Base-by-base conservation (phyloP, 1,140 invertebrate genomes). In the Drosophila neocordata region DNA sequence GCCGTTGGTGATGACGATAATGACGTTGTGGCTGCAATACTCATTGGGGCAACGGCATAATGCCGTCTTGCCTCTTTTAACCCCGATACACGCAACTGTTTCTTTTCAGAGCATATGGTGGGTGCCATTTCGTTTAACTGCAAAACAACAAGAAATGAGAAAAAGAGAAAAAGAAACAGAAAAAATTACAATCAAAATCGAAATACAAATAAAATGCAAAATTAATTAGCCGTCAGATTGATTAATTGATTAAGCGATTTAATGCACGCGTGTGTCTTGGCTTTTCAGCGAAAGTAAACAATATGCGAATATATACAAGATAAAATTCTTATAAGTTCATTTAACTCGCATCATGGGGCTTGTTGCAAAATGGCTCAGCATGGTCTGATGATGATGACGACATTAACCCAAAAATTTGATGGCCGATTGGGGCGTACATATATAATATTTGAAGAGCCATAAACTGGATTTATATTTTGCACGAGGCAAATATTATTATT, bases 31-130 rank as follows among this genome's bases (percentile, higher is more conserved):
- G 67, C 27, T 13, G 70, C 56, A 57, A 70, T 77, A 67, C 59
- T 64, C 22, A 65, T 56, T 65, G 64, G 38, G 67, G 63, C 62
- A 57, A 48, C 63, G 83, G 64, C 65, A 64, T 65, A 60, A 76
- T 59, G 74, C 51, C 83, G 78, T 53, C 73, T 27, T 18, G 53
- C 31, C 44, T 73, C 62, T 58, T 74, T 73, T 35, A 77, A 24
- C 41, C 41, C 37, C 27, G 74, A 51, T 2, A 71, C 62, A 13
- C 69, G 68, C 59, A 87, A 51, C 73, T 77, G 73, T 52, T 88
- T 88, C 20, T 87, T 88, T 44, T 88, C 75, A 12, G 76, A 88
- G 35, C 83, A 87, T 69, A 87, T 77, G 61, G 83, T 87, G 57
- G 83, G 83, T 52, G 83, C 69, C 83, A 87, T 87, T 67, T 24